Percentiles rank a stretch among this genome's conserved stretches.
phyloP scores from a whole-genome alignment of 2,888 invertebrate genomes.

The Drosophila yooni region DNA sequence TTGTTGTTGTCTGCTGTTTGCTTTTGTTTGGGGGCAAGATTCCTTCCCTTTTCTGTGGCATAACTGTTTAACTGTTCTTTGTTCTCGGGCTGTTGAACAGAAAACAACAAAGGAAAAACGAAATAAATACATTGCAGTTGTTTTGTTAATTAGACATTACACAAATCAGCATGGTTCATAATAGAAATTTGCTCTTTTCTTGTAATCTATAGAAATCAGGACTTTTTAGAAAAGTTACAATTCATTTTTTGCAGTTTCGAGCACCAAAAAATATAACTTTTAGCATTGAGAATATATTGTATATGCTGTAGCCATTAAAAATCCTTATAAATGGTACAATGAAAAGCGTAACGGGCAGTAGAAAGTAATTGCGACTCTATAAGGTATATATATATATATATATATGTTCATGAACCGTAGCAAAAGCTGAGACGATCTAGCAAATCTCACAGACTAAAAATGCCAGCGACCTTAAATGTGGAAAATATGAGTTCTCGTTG shows the following conservation, averaged over 20 bases:
- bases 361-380: not conserved
- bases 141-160: not conserved
- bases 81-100: slow-evolving; percentile 5
- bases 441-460: not conserved
- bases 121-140: not conserved
- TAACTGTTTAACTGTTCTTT: slow-evolving; percentile 15
- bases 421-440: not conserved
- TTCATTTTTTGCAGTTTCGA: not conserved
- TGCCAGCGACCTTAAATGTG: no score
- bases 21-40: slow-evolving; percentile 35
- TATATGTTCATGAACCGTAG: not conserved
- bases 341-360: not conserved
- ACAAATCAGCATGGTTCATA: not conserved
- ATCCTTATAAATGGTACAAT: not conserved
- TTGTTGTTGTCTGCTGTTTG: slow-evolving; percentile 10
- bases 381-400: not conserved
- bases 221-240: not conserved
- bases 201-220: not conserved
- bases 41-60: slow-evolving; percentile 14
- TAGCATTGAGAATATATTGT: not conserved
- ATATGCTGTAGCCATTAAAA: not conserved
- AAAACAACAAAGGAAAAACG: not conserved
- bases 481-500: not conserved
- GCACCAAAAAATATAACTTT: not conserved
- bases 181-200: not conserved